phyloP scores from a whole-genome alignment of 2,113 vertebrate genomes.

The Arothron firmamentum region DNA sequence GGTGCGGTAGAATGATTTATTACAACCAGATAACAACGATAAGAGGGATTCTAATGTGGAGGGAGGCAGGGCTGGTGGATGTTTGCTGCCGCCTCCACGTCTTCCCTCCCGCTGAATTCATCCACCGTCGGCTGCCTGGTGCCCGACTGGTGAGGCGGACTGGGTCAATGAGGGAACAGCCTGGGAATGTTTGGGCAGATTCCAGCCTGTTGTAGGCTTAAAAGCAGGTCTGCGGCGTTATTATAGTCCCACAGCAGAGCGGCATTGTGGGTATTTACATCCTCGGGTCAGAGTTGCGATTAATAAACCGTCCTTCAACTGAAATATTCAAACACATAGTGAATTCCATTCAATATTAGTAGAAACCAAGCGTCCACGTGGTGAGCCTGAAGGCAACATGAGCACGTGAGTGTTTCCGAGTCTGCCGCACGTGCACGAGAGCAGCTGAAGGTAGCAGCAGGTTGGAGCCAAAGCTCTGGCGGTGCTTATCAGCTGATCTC shows the following conservation, averaged over 20 bases:
- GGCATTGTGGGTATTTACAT: too few relatives aligned
- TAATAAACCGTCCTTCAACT: too few relatives aligned
- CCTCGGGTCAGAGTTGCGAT: too few relatives aligned
- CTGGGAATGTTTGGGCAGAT: not conserved
- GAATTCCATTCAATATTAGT: too few relatives aligned
- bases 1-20: too few relatives aligned
- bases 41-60: conserved; percentile 33
- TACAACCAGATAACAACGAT: too few relatives aligned
- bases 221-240: not conserved
- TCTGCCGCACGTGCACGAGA: not conserved
- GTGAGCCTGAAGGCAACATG: too few relatives aligned
- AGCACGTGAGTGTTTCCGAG: too few relatives aligned
- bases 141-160: not conserved
- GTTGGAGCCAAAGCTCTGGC: conserved; percentile 25
- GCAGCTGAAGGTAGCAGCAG: too few relatives aligned
- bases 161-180: not conserved
- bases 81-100: conserved; percentile 53
- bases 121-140: conserved; percentile 32
- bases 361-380: too few relatives aligned
- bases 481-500: conserved; percentile 54
- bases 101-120: conserved; percentile 47
- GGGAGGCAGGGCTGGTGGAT: conserved; percentile 62
- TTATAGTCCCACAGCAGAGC: not conserved
- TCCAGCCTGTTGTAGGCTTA: not conserved
- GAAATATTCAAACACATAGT: too few relatives aligned